Evolutionary conservation across 2,888 invertebrate species (phyloP).

Genomic region (Malacosoma neustria): DNA sequence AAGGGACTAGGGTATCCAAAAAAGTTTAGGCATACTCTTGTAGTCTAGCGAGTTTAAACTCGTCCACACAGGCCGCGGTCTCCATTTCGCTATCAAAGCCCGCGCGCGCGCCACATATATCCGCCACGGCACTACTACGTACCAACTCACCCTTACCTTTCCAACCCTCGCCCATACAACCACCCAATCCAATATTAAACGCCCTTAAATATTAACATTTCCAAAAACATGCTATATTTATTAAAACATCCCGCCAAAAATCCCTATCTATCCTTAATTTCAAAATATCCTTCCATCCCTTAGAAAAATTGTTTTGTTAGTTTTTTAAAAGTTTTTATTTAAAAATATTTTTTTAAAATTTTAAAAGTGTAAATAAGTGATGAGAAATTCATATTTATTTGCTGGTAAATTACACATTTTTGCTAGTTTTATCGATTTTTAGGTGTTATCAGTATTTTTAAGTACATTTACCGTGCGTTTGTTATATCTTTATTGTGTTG

Average conservation of each 20-base stretch:
- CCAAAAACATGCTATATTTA: not conserved
- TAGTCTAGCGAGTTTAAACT: conserved; percentile 32
- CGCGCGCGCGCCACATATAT: conserved; percentile 40
- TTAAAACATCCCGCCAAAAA: conserved; percentile 2
- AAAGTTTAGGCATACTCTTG: conserved; percentile 2
- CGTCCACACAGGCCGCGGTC: conserved; percentile 20
- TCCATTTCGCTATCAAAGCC: conserved; percentile 42
- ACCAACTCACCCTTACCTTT: conserved; percentile 5
- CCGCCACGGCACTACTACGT: conserved; percentile 10
- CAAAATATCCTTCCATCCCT: too few species aligned
- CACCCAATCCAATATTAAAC: conserved; percentile 1
- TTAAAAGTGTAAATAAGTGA: not conserved
- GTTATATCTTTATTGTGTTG: conserved; percentile 25
- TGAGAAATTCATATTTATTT: conserved; percentile 9
- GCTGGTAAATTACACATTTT: conserved; percentile 12
- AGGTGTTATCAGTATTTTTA: conserved; percentile 38
- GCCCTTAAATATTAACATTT: not conserved
- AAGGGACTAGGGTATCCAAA: conserved; percentile 1
- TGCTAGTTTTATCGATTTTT: conserved; percentile 5
- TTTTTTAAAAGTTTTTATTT: not conserved
- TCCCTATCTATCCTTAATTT: not conserved
- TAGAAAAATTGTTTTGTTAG: too few species aligned
- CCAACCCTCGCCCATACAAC: conserved; percentile 7
- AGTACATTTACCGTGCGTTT: conserved; percentile 9
- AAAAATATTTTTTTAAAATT: too few species aligned